These are phyloP conservation scores for Cerceris rybyensis DNA, from an alignment of 2,888 invertebrate genomes.

Conservation along the genomic window DNA sequence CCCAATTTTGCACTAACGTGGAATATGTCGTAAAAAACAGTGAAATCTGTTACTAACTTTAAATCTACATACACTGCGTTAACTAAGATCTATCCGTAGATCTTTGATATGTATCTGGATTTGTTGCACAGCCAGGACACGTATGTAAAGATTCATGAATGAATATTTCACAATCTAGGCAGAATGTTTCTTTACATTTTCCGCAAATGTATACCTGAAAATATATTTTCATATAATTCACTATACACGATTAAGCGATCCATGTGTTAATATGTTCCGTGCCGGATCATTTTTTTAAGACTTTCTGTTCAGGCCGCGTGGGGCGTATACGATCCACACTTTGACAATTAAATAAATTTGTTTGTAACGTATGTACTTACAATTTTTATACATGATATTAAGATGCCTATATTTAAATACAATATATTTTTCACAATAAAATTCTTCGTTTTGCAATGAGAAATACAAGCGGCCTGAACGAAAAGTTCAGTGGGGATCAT, in stretches of 20 bases:
- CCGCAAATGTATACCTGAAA: constrained; percentile 91
- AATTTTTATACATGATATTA: too few relatives aligned
- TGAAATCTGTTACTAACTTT: constrained; percentile 22
- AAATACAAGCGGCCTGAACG: too few relatives aligned
- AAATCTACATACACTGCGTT: constrained; percentile 33
- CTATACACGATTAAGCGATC: neutral
- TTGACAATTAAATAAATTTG: too few relatives aligned
- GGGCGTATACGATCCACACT: too few relatives aligned
- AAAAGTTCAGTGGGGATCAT: too few relatives aligned
- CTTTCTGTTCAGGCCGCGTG: too few relatives aligned
- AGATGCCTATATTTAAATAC: too few relatives aligned
- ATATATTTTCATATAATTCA: constrained; percentile 62
- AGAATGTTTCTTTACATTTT: constrained; percentile 91
- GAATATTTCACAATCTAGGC: constrained; percentile 97
- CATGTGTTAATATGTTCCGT: too few relatives aligned
- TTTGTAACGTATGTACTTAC: too few relatives aligned
- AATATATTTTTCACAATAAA: too few relatives aligned
- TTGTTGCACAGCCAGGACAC: constrained; percentile 97
- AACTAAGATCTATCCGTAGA: constrained; percentile 48
- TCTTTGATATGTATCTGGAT: constrained; percentile 81
- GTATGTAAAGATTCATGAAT: constrained; percentile 96
- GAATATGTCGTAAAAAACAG: constrained; percentile 15
- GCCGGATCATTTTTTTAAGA: too few relatives aligned
- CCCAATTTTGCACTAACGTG: constrained; percentile 4
- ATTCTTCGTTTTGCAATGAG: too few relatives aligned